A percentile compares a stretch with the other conserved stretches of the same genome.
These are phyloP conservation scores for Diabrotica undecimpunctata DNA, from an alignment of 1,140 invertebrate genomes.

Conservation along the genomic window DNA sequence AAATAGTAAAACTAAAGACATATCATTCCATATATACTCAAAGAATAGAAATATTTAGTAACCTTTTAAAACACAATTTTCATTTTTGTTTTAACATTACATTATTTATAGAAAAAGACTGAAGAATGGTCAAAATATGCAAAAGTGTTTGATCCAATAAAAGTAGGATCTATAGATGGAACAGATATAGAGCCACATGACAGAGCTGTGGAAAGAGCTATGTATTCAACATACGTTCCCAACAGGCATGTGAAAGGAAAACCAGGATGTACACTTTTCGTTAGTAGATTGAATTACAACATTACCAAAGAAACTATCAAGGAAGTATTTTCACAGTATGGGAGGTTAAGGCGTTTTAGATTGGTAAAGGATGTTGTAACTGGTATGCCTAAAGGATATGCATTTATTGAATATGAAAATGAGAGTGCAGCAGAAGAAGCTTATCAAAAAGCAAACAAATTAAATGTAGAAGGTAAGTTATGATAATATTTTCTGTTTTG, in stretches of 20 bases:
- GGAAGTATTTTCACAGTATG: slow-evolving; percentile 64
- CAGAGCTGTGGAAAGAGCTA: slow-evolving; percentile 68
- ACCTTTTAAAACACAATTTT: no score
- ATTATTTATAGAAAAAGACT: not conserved
- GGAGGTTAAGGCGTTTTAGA: slow-evolving; percentile 63
- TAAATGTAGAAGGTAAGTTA: slow-evolving; percentile 52
- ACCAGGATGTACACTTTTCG: slow-evolving; percentile 72
- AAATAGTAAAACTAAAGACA: no score
- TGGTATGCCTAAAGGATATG: slow-evolving; percentile 77
- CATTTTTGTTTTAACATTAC: no score
- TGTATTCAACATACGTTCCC: slow-evolving; percentile 66
- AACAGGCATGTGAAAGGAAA: slow-evolving; percentile 61
- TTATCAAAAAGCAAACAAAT: slow-evolving; percentile 54
- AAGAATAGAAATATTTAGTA: no score
- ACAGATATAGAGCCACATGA: slow-evolving; percentile 83
- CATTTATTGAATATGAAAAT: slow-evolving; percentile 77
- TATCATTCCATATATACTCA: no score
- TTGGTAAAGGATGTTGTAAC: slow-evolving; percentile 71
- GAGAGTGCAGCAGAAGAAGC: slow-evolving; percentile 60
- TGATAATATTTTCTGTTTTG: not conserved
- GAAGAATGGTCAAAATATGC: slow-evolving; percentile 52
- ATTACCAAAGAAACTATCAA: slow-evolving; percentile 59
- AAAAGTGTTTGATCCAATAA: slow-evolving; percentile 62
- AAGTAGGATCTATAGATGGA: slow-evolving; percentile 79
- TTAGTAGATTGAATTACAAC: slow-evolving; percentile 70